A percentile compares a stretch with the other conserved stretches of the same genome.
Evolutionary conservation across 1,140 invertebrate species (phyloP).

Genomic region (Sarcophaga bullata): DNA sequence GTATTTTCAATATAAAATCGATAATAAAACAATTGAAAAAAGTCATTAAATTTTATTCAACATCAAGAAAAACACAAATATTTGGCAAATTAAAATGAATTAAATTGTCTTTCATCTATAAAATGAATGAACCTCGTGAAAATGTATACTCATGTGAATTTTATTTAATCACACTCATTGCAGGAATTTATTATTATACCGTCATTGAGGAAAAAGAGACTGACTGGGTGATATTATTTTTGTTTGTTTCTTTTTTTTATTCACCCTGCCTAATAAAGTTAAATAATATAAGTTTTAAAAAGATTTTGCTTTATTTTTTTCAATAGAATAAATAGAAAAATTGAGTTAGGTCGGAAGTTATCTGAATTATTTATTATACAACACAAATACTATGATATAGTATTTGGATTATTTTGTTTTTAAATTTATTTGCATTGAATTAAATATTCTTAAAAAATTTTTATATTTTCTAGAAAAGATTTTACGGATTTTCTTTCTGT

Average conservation of each 20-base stretch:
- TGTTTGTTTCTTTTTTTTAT: neutral
- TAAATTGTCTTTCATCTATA: slow-evolving; percentile 15
- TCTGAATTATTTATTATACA: no score
- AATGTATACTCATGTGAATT: neutral
- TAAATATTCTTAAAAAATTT: no score
- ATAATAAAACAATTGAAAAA: neutral
- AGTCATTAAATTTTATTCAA: neutral
- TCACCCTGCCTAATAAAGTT: neutral
- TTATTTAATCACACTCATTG: neutral
- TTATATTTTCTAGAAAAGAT: no score
- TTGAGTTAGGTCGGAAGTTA: neutral
- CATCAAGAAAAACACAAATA: neutral
- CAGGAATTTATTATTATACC: slow-evolving; percentile 10
- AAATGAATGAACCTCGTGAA: neutral
- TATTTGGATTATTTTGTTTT: no score
- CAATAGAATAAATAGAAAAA: neutral
- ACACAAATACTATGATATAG: no score
- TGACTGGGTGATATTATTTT: neutral
- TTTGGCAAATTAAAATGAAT: slow-evolving; percentile 15
- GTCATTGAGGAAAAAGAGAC: neutral
- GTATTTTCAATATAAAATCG: neutral
- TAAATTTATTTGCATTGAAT: no score
- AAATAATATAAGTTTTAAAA: neutral
- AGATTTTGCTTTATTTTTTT: neutral
- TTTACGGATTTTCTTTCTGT: no score